Percentiles rank a stretch among this genome's conserved stretches.
Conservation (phyloP, 2,888 invertebrate species). For the Thymelicus acteon region DNA sequence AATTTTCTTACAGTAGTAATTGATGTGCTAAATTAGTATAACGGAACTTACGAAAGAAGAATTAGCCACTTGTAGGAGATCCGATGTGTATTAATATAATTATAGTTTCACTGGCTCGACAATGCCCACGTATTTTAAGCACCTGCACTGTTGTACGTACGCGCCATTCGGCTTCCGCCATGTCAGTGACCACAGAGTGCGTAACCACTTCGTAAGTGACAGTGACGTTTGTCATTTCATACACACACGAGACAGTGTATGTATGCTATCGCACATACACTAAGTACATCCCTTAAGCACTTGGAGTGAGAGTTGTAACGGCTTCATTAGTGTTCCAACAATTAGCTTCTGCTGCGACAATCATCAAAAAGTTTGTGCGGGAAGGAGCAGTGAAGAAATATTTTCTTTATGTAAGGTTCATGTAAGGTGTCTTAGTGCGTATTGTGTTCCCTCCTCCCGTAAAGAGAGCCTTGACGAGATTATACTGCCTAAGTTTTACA, state of each 20-base stretch:
- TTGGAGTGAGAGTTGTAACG: not conserved
- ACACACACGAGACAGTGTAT: no score
- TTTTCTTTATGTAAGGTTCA: not conserved
- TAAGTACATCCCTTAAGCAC: no score
- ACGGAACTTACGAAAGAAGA: not conserved
- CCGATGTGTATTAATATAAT: no score
- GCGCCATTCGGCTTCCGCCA: no score
- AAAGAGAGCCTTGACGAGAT: not conserved
- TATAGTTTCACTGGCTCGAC: no score
- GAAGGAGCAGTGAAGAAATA: not conserved
- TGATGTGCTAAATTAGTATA: conserved; percentile 5
- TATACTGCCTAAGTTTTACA: conserved; percentile 2
- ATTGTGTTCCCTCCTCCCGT: not conserved
- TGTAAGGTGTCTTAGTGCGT: not conserved
- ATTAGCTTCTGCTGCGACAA: not conserved
- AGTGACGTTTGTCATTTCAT: no score
- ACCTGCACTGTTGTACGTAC: no score
- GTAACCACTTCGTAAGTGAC: no score
- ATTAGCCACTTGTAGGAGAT: no score
- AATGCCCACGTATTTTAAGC: no score
- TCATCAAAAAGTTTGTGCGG: conserved; percentile 4
- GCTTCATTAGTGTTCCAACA: conserved; percentile 9
- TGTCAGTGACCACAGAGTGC: no score
- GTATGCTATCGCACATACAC: no score
- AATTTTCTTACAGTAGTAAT: not conserved